These are phyloP conservation scores for Aplocera efformata DNA, from an alignment of 2,888 invertebrate species.

Conservation along the genomic window DNA sequence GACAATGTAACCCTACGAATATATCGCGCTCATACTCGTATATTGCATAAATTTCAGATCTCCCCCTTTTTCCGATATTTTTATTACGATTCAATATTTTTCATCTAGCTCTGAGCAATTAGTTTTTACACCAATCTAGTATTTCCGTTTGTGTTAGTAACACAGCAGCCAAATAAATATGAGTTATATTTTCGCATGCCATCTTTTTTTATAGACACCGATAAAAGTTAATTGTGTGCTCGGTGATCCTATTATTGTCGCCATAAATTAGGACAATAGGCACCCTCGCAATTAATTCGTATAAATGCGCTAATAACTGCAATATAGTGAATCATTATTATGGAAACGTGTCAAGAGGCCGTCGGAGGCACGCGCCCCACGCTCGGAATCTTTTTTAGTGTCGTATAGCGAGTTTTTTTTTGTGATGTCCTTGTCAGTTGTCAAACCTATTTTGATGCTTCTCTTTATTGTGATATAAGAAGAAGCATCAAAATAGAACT, in stretches of 20 bases:
- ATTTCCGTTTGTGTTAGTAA: neutral
- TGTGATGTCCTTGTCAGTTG: conserved; percentile 14
- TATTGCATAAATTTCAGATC: conserved; percentile 23
- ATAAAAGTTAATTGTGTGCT: conserved; percentile 26
- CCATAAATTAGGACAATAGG: conserved; percentile 25
- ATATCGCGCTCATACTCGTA: conserved; percentile 23
- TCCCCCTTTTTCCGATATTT: conserved; percentile 15
- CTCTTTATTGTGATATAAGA: too few species aligned
- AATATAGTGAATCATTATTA: conserved; percentile 58
- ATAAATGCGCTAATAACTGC: conserved; percentile 50
- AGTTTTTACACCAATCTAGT: conserved; percentile 1
- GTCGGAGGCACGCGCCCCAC: conserved; percentile 41
- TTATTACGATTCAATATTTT: conserved; percentile 16
- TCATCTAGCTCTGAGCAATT: conserved; percentile 3
- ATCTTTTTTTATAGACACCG: conserved; percentile 19
- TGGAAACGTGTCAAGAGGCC: conserved; percentile 58
- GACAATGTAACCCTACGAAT: conserved; percentile 24
- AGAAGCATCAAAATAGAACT: too few species aligned
- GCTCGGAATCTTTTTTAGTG: conserved; percentile 27
- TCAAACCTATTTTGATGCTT: too few species aligned
- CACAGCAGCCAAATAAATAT: conserved; percentile 8
- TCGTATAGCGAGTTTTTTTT: conserved; percentile 21
- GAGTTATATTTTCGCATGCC: conserved; percentile 14
- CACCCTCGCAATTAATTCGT: conserved; percentile 36
- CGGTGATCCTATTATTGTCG: conserved; percentile 22